Conservation (phyloP, 2,888 invertebrate species). For the Vandiemenella viatica region DNA sequence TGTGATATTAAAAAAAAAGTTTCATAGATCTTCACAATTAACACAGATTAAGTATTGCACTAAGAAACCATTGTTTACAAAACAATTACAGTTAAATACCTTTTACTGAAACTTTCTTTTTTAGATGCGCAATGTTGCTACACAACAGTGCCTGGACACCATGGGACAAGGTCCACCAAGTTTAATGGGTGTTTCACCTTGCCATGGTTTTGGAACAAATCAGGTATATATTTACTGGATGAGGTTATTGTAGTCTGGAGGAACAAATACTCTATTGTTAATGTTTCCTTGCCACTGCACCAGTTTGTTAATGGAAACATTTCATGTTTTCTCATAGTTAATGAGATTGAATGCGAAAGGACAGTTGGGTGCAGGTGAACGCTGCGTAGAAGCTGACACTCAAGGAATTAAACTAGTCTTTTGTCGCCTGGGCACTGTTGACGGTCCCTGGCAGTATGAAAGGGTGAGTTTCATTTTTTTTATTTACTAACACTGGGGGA, state of each 20-base stretch:
- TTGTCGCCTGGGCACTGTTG: slow-evolving; percentile 81
- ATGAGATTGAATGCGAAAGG: slow-evolving; percentile 85
- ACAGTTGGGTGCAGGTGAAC: slow-evolving; percentile 87
- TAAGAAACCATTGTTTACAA: no score
- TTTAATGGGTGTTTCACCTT: slow-evolving; percentile 76
- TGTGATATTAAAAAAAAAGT: no score
- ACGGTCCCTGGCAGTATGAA: slow-evolving; percentile 90
- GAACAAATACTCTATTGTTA: no score
- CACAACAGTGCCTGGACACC: slow-evolving; percentile 76
- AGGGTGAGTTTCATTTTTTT: no score
- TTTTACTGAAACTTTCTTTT: no score
- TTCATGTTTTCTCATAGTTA: slow-evolving; percentile 37
- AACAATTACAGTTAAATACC: no score
- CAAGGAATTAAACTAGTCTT: slow-evolving; percentile 78
- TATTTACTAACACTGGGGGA: no score
- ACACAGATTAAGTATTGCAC: no score
- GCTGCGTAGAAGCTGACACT: slow-evolving; percentile 81
- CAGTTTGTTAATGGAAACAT: no score
- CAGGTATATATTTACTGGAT: slow-evolving; percentile 41
- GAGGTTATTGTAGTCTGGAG: no score
- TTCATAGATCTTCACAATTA: no score
- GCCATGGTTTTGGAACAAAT: slow-evolving; percentile 92
- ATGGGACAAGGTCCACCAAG: slow-evolving; percentile 85
- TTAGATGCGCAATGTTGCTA: slow-evolving; percentile 60
- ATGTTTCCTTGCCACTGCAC: no score